Evolutionary conservation across 1,140 invertebrate species (phyloP).

Genomic region (Tetranychus cinnabarinus): DNA sequence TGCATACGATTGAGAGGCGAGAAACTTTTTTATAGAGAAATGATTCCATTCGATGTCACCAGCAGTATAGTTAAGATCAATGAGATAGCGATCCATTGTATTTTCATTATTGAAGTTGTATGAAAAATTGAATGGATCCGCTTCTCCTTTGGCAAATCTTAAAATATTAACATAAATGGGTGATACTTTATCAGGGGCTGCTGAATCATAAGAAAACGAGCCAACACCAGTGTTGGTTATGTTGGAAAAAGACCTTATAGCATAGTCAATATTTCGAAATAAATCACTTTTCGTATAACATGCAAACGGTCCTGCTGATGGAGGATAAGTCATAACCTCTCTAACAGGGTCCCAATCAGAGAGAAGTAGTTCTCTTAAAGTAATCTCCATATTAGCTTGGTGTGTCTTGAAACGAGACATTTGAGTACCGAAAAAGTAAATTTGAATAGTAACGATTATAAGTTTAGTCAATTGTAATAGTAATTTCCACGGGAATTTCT

Average conservation of each 20-base stretch:
- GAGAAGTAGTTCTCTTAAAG: constrained; percentile 76
- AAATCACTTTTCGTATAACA: constrained; percentile 67
- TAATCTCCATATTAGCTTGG: constrained; percentile 27
- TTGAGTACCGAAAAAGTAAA: constrained; percentile 72
- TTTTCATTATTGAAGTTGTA: constrained; percentile 67
- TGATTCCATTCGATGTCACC: constrained; percentile 12
- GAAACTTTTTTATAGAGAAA: constrained; percentile 33
- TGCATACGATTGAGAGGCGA: constrained; percentile 29
- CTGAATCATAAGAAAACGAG: constrained; percentile 48
- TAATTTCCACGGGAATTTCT: constrained; percentile 86
- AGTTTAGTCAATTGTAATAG: constrained; percentile 85
- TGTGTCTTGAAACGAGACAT: constrained; percentile 33
- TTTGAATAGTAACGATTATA: constrained; percentile 71
- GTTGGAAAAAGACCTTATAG: constrained; percentile 52
- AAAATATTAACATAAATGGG: constrained; percentile 45
- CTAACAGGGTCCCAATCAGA: constrained; percentile 43
- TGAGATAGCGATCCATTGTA: constrained; percentile 22
- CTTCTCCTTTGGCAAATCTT: constrained; percentile 50
- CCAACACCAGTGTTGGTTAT: constrained; percentile 52
- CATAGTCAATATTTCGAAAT: constrained; percentile 56
- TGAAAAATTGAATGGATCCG: constrained; percentile 69
- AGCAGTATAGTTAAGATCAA: constrained; percentile 10
- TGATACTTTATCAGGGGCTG: constrained; percentile 30
- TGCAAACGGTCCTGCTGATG: constrained; percentile 63
- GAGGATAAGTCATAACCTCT: constrained; percentile 83